Conservation (phyloP, 2,888 invertebrate species). For the Drosophila anomalipes region DNA sequence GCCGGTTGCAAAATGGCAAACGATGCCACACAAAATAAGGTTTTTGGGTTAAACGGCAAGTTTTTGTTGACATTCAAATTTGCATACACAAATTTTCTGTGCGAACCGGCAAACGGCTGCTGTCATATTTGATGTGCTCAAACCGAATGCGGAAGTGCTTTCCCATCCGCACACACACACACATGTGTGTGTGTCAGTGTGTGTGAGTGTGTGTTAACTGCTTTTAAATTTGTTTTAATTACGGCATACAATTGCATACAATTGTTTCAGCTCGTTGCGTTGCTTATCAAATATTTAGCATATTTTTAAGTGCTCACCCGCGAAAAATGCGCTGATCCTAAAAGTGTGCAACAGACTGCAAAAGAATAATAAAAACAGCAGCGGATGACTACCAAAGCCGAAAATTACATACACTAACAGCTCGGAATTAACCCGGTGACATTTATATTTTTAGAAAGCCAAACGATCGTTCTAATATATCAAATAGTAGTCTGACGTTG, state of each 20-base stretch:
- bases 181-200: neutral
- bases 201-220: constrained; percentile 63
- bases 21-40: constrained; percentile 73
- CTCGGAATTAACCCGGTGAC: neutral
- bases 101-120: constrained; percentile 48
- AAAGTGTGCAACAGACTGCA: constrained; percentile 58
- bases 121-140: constrained; percentile 78
- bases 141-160: constrained; percentile 72
- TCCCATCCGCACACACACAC: constrained; percentile 25
- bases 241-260: constrained; percentile 62
- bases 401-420: neutral
- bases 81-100: constrained; percentile 72
- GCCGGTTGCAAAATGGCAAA: constrained; percentile 50
- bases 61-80: constrained; percentile 81
- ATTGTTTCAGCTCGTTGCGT: constrained; percentile 33
- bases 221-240: constrained; percentile 81
- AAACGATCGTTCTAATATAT: neutral
- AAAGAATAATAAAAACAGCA: neutral
- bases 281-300: constrained; percentile 70
- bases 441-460: neutral
- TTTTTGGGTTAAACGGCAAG: constrained; percentile 80
- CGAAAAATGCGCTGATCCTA: constrained; percentile 67
- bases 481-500: neutral
- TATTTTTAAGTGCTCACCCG: constrained; percentile 73
- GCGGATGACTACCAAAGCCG: neutral